Percentiles rank a stretch among this genome's conserved stretches.
phyloP scores from a whole-genome alignment of 1,140 invertebrate genomes.

The Megalonaias nervosa region DNA sequence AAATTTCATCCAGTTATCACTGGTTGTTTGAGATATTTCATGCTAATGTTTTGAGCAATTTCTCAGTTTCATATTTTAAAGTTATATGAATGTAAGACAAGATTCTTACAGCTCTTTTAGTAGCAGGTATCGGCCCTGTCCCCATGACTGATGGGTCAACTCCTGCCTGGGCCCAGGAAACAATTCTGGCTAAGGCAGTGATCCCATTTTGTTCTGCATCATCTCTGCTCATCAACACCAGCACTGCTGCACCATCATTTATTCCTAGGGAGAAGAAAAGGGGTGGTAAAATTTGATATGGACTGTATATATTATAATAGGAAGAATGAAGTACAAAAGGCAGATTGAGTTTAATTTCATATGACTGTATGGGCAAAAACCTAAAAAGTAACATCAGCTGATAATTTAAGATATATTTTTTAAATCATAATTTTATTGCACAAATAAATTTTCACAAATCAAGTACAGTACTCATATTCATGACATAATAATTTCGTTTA shows the following conservation, averaged over 20 bases:
- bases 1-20: no score
- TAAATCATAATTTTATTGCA: no score
- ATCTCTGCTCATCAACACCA: slow-evolving; percentile 80
- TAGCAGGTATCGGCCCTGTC: slow-evolving; percentile 70
- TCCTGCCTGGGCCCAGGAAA: slow-evolving; percentile 69
- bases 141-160: slow-evolving; percentile 72
- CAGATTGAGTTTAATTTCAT: background rate
- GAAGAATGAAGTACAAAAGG: background rate
- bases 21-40: no score
- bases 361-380: no score
- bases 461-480: no score
- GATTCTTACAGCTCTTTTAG: slow-evolving; percentile 60
- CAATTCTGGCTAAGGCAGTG: slow-evolving; percentile 63
- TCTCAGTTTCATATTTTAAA: no score
- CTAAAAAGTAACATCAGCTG: no score
- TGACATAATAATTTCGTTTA: no score
- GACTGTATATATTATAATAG: background rate
- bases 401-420: no score
- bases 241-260: slow-evolving; percentile 89
- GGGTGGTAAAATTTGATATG: background rate
- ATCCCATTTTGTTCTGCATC: slow-evolving; percentile 74
- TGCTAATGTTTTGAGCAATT: no score
- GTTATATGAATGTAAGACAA: no score
- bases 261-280: slow-evolving; percentile 72
- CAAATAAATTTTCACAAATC: no score